Evolutionary conservation across 2,797 vertebrate genomes (phyloP), one percentile per base, ranked within the genome.

Genomic region (Phataginus tetradactyla): DNA sequence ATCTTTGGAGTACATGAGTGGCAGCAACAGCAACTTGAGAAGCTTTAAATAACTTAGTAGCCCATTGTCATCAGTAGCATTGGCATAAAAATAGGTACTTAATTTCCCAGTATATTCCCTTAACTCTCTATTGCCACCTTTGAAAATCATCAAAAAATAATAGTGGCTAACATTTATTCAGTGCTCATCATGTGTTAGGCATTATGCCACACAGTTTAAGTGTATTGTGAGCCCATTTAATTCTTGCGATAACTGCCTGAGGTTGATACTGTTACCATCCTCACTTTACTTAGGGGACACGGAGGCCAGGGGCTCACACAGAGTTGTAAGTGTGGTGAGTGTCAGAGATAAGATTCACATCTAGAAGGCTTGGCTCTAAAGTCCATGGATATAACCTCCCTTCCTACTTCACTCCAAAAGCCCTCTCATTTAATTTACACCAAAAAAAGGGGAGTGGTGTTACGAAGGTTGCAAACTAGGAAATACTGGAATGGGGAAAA

Each of bases 141-240:
- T 91, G 61, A 69, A 97, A 91, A 7, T 91, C 69, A 8, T 90
- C 71, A 66, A 85, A 90, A 96, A 91, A 84, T 79, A 96, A 64
- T 53, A 96, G 53, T 29, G 74, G 81, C n/a, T 59, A 68, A 66
- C 21, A 27, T 79, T 91, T 80, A 83, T 42, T 53, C 91, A 95
- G 69, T 80, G 55, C 10, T 69, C 74, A 27, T 59, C 80, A 90
- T 85, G 61, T 93, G 87, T 89, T 87, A 57, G 39, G 51, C 57
- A 81, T 83, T 61, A 66, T 72, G 32, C 32, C 49, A 57, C 5
- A 17, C 11, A 5, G 11, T 74, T 83, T 86, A 79, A 85, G 39
- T 92, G 61, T 71, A 79, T 34, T 10, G 45, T 29, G 75, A 86
- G 55, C 32, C 63, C 32, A 53, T 79, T 92, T 63, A 94, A 53